Evolutionary conservation across 2,113 vertebrate species (phyloP), one percentile per base, ranked within the genome.

Genomic region (Proterorhinus semilunaris): DNA sequence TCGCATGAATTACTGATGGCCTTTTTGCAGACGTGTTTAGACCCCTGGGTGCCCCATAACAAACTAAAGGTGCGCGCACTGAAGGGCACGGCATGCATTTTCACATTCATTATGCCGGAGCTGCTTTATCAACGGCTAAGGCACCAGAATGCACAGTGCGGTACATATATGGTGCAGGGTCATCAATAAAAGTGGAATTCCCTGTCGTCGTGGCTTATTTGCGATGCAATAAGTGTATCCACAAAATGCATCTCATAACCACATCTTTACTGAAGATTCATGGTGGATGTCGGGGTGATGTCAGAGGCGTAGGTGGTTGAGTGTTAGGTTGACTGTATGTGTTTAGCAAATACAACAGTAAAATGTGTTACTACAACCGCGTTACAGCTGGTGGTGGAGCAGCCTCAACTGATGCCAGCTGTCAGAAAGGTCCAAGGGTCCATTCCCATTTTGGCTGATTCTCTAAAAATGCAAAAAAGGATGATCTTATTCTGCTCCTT

Each of bases 11-110:
- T 79, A 84, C 81, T 87, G 74, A 82, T 83, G 80, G 69, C 82
- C 78, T 87, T 87, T 87, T 76, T 36, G 27, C 78, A 80, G 75
- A 69, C 65, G 64, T 73, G 69, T 85, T 83, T 79, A 74, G 78
- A 86, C 81, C 82, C 76, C 52, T 69, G 76, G 82, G 81, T 78
- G 53, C 13, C 66, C 74, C 71, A 79, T 72, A 83, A 79, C 69
- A 84, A 82, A 78, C 66, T 81, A 48, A 78, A 83, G 87, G 82
- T 77, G 70, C 54, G 62, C 50, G 69, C 72, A 65, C 68, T 83
- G 53, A 87, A 88, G 87, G 87, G 87, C 80, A 91, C 83, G 83
- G 54, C 58, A 66, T 78, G 79, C 71, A 82, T 81, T 81, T 75
- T 79, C 71, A 82, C 72, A 72, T 66, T 43, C 62, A 75, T 66